Conservation (phyloP, 1,140 invertebrate genomes). For the Platyscapa corneri region DNA sequence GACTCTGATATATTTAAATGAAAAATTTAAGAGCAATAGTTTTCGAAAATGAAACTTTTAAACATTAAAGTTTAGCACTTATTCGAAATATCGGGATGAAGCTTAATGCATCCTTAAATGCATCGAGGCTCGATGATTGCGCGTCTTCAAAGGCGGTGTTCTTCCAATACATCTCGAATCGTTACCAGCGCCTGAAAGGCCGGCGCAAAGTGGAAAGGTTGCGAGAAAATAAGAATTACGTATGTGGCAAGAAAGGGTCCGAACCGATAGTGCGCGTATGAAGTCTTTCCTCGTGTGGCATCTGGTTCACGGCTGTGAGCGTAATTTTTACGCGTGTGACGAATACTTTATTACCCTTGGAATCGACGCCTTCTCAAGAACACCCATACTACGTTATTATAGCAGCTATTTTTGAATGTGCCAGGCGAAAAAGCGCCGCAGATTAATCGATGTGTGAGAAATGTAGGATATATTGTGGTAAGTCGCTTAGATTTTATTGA, state of each 20-base stretch:
- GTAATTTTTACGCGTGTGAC: constrained; percentile 38
- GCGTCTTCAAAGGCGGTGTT: background rate
- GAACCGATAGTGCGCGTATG: background rate
- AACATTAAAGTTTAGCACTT: background rate
- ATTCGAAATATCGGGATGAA: background rate
- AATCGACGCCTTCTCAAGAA: constrained; percentile 21
- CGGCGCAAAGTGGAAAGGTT: background rate
- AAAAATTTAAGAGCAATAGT: background rate
- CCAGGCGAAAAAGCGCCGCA: background rate
- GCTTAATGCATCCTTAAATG: background rate
- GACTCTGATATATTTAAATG: background rate
- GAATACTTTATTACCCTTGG: constrained; percentile 42
- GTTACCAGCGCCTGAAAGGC: background rate
- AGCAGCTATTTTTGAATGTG: constrained; percentile 11
- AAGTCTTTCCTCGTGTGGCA: constrained; percentile 13
- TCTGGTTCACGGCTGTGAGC: constrained; percentile 17
- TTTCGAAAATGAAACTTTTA: background rate
- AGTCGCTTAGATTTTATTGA: background rate
- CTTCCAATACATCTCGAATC: background rate
- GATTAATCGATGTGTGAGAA: background rate
- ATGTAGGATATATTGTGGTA: background rate
- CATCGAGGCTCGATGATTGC: background rate
- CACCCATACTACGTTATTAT: background rate
- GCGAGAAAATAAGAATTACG: constrained; percentile 23
- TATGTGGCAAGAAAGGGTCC: background rate